Evolutionary conservation across 2,888 invertebrate genomes (phyloP), one percentile per base, ranked within the genome.

Genomic region (Lycophotia porphyrea): DNA sequence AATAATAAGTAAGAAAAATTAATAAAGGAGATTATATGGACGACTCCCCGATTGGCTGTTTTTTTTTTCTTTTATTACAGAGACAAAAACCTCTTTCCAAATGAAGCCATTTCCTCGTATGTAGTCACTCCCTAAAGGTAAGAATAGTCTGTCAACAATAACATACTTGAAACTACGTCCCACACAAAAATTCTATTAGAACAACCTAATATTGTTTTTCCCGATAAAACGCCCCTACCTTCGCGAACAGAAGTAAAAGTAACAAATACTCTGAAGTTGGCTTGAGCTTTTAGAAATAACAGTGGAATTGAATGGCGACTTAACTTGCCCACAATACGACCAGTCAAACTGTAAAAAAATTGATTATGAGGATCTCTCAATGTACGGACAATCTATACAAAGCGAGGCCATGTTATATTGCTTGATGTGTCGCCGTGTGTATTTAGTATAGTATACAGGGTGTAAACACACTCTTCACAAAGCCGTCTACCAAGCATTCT

Each of bases 261-360:
- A n/a, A 69, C 82, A 84, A 84, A 84, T 75, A 85, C 60, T 82
- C 67, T 74, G 61, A 68, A 65, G 68, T 55, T 13, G 63, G 65
- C 76, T 75, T 73, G 69, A 76, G 84, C 79, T 71, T 81, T 72
- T 47, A 21, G 60, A 79, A 84, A 85, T 79, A 84, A 84, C 75
- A 79, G 21, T 65, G 47, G 75, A 78, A 84, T 85, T 74, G 83
- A 74, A 85, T 39, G 67, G 66, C 2, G 67, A 68, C 67, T 60
- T 71, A 68, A 58, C 70, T n/a, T n/a, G n/a, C n/a, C n/a, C n/a
- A n/a, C n/a, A n/a, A n/a, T n/a, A n/a, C n/a, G n/a, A n/a, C n/a
- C n/a, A n/a, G n/a, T n/a, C n/a, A n/a, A n/a, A n/a, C n/a, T n/a
- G n/a, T n/a, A n/a, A n/a, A n/a, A n/a, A n/a, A n/a, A n/a, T n/a